phyloP scores from a whole-genome alignment of 2,888 invertebrate genomes.

The Ennomos erosarius region DNA sequence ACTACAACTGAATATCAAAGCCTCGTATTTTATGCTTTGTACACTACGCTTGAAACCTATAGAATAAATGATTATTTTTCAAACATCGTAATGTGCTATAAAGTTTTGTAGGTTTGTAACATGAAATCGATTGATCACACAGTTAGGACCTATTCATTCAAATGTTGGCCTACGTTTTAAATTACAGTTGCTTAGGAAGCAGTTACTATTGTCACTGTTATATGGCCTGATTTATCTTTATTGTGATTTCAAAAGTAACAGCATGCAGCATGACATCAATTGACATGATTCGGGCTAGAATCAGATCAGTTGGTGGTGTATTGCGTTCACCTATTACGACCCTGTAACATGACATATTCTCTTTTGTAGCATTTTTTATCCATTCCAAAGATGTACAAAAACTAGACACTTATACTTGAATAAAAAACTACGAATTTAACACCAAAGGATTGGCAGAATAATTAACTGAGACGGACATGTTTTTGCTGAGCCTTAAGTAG shows the following conservation, averaged over 20 bases:
- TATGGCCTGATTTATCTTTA: slow-evolving; percentile 32
- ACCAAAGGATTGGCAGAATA: too few relatives aligned
- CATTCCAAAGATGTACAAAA: too few relatives aligned
- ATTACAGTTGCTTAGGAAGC: slow-evolving; percentile 8
- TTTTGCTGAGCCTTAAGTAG: too few relatives aligned
- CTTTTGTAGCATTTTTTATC: too few relatives aligned
- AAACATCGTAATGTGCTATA: neutral
- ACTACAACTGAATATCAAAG: slow-evolving; percentile 16
- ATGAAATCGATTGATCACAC: slow-evolving; percentile 19
- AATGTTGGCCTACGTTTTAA: slow-evolving; percentile 22
- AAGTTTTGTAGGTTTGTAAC: neutral
- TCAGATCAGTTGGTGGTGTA: slow-evolving; percentile 21
- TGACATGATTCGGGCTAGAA: slow-evolving; percentile 31
- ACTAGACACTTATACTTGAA: too few relatives aligned
- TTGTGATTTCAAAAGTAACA: slow-evolving; percentile 32
- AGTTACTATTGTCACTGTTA: slow-evolving; percentile 18
- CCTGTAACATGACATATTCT: neutral
- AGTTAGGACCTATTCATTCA: slow-evolving; percentile 19
- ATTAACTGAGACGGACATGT: too few relatives aligned
- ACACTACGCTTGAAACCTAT: slow-evolving; percentile 5
- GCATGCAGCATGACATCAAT: slow-evolving; percentile 29
- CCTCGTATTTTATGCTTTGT: slow-evolving; percentile 20
- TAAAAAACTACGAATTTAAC: too few relatives aligned
- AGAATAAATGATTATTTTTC: neutral
- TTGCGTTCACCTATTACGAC: too few relatives aligned